Evolutionary conservation across 1,140 invertebrate species (phyloP).

Genomic region (Bombus pyrosoma): DNA sequence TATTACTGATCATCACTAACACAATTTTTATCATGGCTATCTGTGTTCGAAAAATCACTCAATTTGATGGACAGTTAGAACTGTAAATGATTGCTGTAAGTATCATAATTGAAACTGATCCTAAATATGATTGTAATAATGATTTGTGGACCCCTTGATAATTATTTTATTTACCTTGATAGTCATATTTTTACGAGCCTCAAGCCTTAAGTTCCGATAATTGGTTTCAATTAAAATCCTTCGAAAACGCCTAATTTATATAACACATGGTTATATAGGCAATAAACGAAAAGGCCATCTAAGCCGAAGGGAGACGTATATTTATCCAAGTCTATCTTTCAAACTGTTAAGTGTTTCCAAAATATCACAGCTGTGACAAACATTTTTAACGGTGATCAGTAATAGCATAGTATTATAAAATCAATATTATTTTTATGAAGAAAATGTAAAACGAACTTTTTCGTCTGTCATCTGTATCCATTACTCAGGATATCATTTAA

Average conservation of each 20-base stretch:
- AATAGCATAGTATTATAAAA: slow-evolving; percentile 27
- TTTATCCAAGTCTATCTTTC: background rate
- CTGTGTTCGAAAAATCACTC: background rate
- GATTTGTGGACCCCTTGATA: background rate
- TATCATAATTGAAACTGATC: background rate
- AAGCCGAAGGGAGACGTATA: background rate
- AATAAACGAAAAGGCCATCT: background rate
- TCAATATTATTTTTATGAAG: slow-evolving; percentile 32
- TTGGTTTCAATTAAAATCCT: background rate
- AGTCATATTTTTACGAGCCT: background rate
- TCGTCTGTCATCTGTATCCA: background rate
- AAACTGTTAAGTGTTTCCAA: background rate
- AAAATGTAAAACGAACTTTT: background rate
- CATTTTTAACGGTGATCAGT: background rate
- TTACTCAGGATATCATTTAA: slow-evolving; percentile 8
- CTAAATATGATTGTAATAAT: background rate
- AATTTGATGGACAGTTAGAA: background rate
- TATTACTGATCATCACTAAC: slow-evolving; percentile 3
- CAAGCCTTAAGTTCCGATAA: background rate
- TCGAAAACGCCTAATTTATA: background rate
- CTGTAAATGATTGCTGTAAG: background rate
- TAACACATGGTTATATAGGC: background rate
- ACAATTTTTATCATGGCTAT: background rate
- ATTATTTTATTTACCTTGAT: background rate
- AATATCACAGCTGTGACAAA: background rate